Percentiles rank a stretch among this genome's conserved stretches.
Evolutionary conservation across 2,113 vertebrate genomes (phyloP).

Genomic region (Narcine bancroftii): DNA sequence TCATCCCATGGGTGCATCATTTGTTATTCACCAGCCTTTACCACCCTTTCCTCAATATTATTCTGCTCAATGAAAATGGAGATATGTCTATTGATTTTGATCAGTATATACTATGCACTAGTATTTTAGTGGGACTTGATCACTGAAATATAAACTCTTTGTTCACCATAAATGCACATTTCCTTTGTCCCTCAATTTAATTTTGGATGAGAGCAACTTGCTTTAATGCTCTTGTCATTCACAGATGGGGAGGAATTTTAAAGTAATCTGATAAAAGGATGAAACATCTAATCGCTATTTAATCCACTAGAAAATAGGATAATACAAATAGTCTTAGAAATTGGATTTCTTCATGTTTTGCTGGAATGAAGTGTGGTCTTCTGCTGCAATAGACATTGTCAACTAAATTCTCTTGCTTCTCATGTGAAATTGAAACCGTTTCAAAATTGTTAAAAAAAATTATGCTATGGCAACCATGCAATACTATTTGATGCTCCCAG

Average conservation of each 20-base stretch:
- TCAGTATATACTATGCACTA: not conserved
- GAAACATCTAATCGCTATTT: not conserved
- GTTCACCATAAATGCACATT: not conserved
- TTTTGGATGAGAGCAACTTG: not conserved
- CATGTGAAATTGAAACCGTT: not conserved
- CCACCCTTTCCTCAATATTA: not conserved
- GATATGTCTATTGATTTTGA: not conserved
- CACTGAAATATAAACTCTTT: not conserved
- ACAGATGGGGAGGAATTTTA: not conserved
- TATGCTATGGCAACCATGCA: not conserved
- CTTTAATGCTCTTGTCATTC: not conserved
- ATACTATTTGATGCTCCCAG: not conserved
- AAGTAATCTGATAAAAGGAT: constrained; percentile 12
- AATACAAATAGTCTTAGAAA: constrained; percentile 35
- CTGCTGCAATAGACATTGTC: not conserved
- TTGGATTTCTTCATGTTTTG: not conserved
- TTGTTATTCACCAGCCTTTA: no score
- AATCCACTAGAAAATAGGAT: constrained; percentile 24
- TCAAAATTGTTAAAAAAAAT: no score
- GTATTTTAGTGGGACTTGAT: not conserved
- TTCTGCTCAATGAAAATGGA: not conserved
- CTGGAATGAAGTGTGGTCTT: not conserved
- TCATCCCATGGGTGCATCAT: no score
- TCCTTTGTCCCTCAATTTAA: not conserved
- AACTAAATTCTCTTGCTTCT: not conserved